Base-by-base conservation (phyloP, 92 coral and sea anemone genomes). In the Pocillopora meandrina region DNA sequence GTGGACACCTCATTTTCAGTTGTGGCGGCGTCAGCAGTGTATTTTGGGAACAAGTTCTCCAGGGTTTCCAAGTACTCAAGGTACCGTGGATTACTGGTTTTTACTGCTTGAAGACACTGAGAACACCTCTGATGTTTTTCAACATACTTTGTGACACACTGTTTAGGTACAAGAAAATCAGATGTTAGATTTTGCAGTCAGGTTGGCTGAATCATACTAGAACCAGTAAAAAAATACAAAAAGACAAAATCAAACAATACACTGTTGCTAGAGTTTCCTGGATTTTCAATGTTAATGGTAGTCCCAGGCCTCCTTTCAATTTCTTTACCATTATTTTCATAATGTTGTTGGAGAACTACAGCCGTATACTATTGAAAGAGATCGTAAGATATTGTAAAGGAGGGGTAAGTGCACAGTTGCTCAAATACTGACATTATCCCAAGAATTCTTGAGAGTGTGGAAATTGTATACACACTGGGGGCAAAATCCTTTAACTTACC, bases 71-170 rank as follows among this genome's bases (percentile, higher is more conserved):
- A 3, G 70, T 79, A 91, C 19, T 92, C 92, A 23, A 78, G 87
- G 75, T 96, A 96, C n/a, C 82, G 89, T 18, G 77, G 79, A 70
- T 88, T 86, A 42, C 87, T 81, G 62, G 82, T 82, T 12, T 78
- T 59, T 56, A 94, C 94, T 11, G 61, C 83, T 76, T 80, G 80
- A 10, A 78, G 74, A 75, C 99, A 96, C 59, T 92, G 91, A 6
- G 98, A 92, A 76, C 99, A 96, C 71, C 80, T 83, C 0, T 87
- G 85, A 0, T 56, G 71, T 16, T 77, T 62, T 66, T 92, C 76
- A 10, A 96, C 98, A 31, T 77, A 88, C 56, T 85, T 71, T 56
- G 98, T 92, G 10, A 92, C 91, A 72, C 98, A 96, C 98, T 95
- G 78, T 31, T 5, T 60, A 26, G 57, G 33, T 17, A 69, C 18